Evolutionary conservation across 2,113 vertebrate species (phyloP).

Genomic region (Arothron firmamentum): DNA sequence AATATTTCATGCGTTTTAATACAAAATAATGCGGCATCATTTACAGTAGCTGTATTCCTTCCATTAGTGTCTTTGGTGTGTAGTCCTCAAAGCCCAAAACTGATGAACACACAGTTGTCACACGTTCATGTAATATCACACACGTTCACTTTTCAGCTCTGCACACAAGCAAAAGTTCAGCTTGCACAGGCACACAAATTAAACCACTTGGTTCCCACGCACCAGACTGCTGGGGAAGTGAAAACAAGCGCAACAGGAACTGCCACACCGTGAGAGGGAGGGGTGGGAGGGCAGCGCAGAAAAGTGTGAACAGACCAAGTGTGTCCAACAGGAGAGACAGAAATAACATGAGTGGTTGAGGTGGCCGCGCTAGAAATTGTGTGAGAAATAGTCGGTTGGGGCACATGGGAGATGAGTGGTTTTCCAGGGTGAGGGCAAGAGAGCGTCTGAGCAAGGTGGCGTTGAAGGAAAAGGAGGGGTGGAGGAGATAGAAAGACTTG

Average conservation of each 20-base stretch:
- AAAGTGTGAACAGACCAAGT: conserved; percentile 47
- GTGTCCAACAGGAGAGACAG: background rate
- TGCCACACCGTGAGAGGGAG: conserved; percentile 58
- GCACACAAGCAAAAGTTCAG: conserved; percentile 8
- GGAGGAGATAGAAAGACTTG: conserved; percentile 46
- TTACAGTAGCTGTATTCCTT: too few species aligned
- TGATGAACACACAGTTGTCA: conserved; percentile 3
- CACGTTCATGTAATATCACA: too few species aligned
- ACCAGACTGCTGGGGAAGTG: conserved; percentile 70
- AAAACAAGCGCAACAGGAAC: conserved; percentile 75
- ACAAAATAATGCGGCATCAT: too few species aligned
- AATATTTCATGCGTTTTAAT: too few species aligned
- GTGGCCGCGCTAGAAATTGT: background rate
- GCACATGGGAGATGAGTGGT: conserved; percentile 11
- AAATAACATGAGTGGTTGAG: conserved; percentile 15
- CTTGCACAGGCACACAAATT: conserved; percentile 26
- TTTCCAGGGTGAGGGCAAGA: conserved; percentile 28
- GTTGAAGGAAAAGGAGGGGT: conserved; percentile 42
- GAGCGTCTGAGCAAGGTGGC: conserved; percentile 40
- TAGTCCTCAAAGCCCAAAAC: conserved; percentile 11
- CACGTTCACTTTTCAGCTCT: conserved; percentile 17
- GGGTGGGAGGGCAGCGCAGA: conserved; percentile 30
- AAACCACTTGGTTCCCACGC: conserved; percentile 69
- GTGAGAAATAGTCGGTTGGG: background rate
- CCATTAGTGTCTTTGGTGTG: too few species aligned